Percentiles rank a stretch among this genome's conserved stretches.
Evolutionary conservation across 1,140 invertebrate genomes (phyloP).

Genomic region (Bombus huntii): DNA sequence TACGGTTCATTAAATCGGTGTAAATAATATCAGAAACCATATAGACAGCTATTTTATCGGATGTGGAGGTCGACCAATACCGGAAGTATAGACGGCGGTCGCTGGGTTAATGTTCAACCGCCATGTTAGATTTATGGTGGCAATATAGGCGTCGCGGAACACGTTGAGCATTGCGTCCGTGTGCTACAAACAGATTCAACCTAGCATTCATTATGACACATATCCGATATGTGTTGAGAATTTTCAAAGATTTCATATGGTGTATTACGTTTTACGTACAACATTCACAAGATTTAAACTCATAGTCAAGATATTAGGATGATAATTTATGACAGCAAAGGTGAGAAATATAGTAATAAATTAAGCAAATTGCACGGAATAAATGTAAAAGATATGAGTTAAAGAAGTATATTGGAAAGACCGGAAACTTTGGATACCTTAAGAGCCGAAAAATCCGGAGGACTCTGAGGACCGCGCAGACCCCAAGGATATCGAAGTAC

Average conservation of each 20-base stretch:
- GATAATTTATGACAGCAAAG: background rate
- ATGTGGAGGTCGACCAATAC: slow-evolving; percentile 66
- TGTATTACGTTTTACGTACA: background rate
- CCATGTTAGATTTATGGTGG: slow-evolving; percentile 78
- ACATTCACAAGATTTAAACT: background rate
- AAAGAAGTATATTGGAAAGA: background rate
- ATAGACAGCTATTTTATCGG: slow-evolving; percentile 69
- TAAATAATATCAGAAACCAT: slow-evolving; percentile 67
- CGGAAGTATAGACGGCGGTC: slow-evolving; percentile 71
- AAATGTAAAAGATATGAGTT: background rate
- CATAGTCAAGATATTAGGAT: background rate
- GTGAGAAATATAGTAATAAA: background rate
- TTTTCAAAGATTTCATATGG: slow-evolving; percentile 2
- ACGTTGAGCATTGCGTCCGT: slow-evolving; percentile 68
- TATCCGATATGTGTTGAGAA: slow-evolving; percentile 31
- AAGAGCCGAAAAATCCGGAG: background rate
- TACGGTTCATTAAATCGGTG: slow-evolving; percentile 73
- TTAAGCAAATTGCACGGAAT: background rate
- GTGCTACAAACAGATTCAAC: slow-evolving; percentile 25
- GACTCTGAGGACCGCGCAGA: background rate
- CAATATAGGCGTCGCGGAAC: slow-evolving; percentile 74
- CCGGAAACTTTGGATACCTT: background rate
- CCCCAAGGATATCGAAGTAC: background rate
- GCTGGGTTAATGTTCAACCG: slow-evolving; percentile 71
- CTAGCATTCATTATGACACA: slow-evolving; percentile 32